phyloP scores from a whole-genome alignment of 2,888 invertebrate genomes.

The Ormyrus labotus region DNA sequence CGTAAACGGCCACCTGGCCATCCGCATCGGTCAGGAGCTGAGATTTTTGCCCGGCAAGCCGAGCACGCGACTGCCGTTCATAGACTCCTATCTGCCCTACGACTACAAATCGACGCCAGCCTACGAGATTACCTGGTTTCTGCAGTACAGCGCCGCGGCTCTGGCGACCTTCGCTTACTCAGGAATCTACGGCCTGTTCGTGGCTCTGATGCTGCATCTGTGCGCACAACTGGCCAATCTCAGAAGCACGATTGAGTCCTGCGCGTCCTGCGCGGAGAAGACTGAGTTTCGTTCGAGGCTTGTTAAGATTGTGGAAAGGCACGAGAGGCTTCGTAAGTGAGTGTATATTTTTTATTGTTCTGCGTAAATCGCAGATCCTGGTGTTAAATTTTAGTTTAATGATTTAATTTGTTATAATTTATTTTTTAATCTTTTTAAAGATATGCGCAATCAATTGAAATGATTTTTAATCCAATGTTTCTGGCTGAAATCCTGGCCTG shows the following conservation, averaged over 20 bases:
- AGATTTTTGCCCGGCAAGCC: background rate
- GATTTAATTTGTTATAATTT: background rate
- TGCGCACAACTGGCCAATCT: constrained; percentile 63
- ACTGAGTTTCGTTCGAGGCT: background rate
- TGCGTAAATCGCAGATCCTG: no score
- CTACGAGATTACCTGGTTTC: constrained; percentile 63
- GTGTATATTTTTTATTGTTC: background rate
- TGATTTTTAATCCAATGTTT: constrained; percentile 64
- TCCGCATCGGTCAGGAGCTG: no score
- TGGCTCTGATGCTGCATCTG: constrained; percentile 63
- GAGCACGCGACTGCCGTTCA: constrained; percentile 59
- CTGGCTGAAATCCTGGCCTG: constrained; percentile 64
- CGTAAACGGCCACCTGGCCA: no score
- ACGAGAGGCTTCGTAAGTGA: constrained; percentile 7
- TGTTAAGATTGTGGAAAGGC: background rate
- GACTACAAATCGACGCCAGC: constrained; percentile 58
- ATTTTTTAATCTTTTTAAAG: constrained; percentile 47
- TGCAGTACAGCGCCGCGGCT: constrained; percentile 60
- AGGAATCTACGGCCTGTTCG: constrained; percentile 62
- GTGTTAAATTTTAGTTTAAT: background rate
- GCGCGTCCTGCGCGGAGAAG: background rate
- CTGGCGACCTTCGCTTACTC: constrained; percentile 61
- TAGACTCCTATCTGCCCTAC: constrained; percentile 61
- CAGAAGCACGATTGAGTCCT: background rate
- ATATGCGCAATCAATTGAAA: constrained; percentile 61